phyloP scores from a whole-genome alignment of 2,888 invertebrate genomes.

The Sesia bembeciformis region DNA sequence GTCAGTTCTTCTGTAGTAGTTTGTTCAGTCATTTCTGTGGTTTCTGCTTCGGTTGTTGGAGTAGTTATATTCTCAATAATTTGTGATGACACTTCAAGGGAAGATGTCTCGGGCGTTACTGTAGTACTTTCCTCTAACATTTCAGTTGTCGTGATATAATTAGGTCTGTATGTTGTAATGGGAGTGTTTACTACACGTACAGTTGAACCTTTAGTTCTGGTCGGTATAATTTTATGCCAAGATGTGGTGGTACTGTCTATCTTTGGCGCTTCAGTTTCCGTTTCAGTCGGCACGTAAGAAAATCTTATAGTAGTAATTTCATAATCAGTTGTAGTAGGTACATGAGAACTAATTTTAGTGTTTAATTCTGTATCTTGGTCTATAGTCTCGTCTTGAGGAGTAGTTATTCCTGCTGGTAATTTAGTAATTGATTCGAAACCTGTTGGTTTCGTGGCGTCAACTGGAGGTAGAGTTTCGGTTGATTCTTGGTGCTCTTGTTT shows the following conservation, averaged over 20 bases:
- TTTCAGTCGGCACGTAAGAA: constrained; percentile 51
- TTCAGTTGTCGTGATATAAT: constrained; percentile 42
- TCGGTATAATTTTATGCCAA: constrained; percentile 47
- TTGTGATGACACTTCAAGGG: constrained; percentile 48
- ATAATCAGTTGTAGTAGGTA: constrained; percentile 37
- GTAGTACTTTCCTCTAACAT: constrained; percentile 39
- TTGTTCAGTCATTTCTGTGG: constrained; percentile 15
- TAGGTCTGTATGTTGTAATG: constrained; percentile 61
- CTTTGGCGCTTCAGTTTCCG: constrained; percentile 22
- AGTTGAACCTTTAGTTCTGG: constrained; percentile 37
- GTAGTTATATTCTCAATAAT: constrained; percentile 27
- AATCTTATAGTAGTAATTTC: constrained; percentile 65
- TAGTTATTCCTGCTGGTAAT: constrained; percentile 55
- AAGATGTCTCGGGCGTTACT: constrained; percentile 34
- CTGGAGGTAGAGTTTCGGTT: constrained; percentile 34
- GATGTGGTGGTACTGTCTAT: constrained; percentile 23
- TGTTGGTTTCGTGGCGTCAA: constrained; percentile 45
- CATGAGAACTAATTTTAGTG: constrained; percentile 25
- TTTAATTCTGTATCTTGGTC: constrained; percentile 31
- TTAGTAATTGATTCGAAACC: constrained; percentile 70
- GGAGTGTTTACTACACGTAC: constrained; percentile 33
- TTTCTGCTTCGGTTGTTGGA: constrained; percentile 10
- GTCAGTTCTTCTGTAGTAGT: constrained; percentile 12
- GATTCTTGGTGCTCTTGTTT: constrained; percentile 9
- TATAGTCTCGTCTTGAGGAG: constrained; percentile 50